Evolutionary conservation across 2,888 invertebrate species (phyloP), one percentile per base, ranked within the genome.

Genomic region (Cybosia mesomella): DNA sequence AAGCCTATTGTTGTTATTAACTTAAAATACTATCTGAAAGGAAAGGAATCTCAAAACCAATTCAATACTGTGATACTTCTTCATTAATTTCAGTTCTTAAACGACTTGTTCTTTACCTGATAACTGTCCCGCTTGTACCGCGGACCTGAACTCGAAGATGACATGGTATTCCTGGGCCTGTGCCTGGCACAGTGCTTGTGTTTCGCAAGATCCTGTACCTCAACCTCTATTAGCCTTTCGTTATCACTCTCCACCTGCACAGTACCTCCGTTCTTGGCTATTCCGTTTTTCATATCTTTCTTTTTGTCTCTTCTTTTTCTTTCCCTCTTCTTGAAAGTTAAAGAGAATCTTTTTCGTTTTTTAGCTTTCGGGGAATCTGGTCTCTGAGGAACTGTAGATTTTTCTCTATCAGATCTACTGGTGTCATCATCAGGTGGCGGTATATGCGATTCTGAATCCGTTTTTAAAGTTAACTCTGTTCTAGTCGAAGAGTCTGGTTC

Each of bases 41-140:
- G 49, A n/a, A 49, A 49, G n/a, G 49, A 49, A 49, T 18, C 49
- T 43, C 18, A 18, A 43, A 43, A 43, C 18, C 43, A 3, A 18
- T 18, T 18, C 18, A 43, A 43, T 43, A 39, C 18, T 24, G 11
- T 34, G 10, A 63, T 22, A 53, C 22, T 34, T 49, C 54, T 39
- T 54, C 28, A 22, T 11, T 7, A 60, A 60, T 64, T 58, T 36
- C 54, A 21, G 57, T 59, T 71, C 63, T 64, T 69, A 74, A 73
- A 64, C 28, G 70, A 71, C 63, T 59, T 69, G 58, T 66, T 66
- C 60, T 66, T 74, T 88, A 95, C 95, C 95, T 95, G 95, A 84
- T 95, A 95, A 79, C 95, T 95, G 82, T 95, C 95, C 91, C 94
- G 93, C 91, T 94, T 94, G 82, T 93, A 94, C 54, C 95, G 93